Base-by-base conservation (phyloP, 1,140 invertebrate species). In the Trichonephila clavipes region DNA sequence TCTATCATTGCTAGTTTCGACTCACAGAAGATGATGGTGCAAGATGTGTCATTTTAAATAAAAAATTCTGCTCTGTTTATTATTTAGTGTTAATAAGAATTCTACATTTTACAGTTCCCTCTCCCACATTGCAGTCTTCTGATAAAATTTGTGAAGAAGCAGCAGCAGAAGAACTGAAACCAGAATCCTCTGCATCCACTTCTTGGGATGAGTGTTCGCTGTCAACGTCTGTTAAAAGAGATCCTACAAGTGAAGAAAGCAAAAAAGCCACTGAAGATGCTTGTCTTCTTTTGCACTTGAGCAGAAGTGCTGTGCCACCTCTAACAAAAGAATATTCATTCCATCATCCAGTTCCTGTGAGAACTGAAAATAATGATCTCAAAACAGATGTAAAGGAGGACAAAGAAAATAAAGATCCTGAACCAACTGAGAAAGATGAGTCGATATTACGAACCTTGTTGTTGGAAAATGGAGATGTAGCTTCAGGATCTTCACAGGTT, bases 371-470 rank as follows among this genome's bases (percentile, higher is more conserved):
- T 59, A 28, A 4, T 19, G 40, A 59, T 61, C 10, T 16, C 58
- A 34, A 6, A n/a, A 61, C 16, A n/a, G 59, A 28, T 19, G 10
- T 40, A 14, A 82, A 82, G 34, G 86, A 88, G 34, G 72, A 82
- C 6, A 40, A 28, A n/a, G 81, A 81, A 24, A 40, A 18, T n/a
- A 90, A 81, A 28, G 77, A 90, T 24, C 28, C 18, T 28, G 62
- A 90, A 34, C 16, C 77, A 12, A 2, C 28, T 34, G 72, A 77
- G 4, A 72, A 34, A 88, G 93, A 85, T 28, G 93, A 94, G 40
- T 94, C 93, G 8, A 94, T 94, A 19, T 66, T 94, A 34, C 64
- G 93, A 61, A 82, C 93, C 4, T 40, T 94, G 34, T 40, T 94
- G 44, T 34, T 94, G 69, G 93, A 94, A 85, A 90, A 21, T 40